Percentiles rank a stretch among this genome's conserved stretches.
Conservation (phyloP, 2,113 vertebrate genomes). For the Xenopus tropicalis region UCB_Xtro_10.0 CM004444.2:1254001-1254500, state of each 20-base stretch:
- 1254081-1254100: conserved; percentile 73
- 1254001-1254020: conserved; percentile 58
- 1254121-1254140: no score
- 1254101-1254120: not conserved
- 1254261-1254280: rapidly evolving
- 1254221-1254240: not conserved
- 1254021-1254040: conserved; percentile 61
- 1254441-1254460: conserved; percentile 79
- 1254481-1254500: conserved; percentile 78
- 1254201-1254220: rapidly evolving
- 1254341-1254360: not conserved
- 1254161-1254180: not conserved
- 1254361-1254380: not conserved
- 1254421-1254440: conserved; percentile 78
- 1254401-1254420: conserved; percentile 58
- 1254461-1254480: conserved; percentile 71
- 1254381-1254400: not conserved
- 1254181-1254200: not conserved
- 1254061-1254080: conserved; percentile 80
- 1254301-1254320: not conserved
- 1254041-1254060: conserved; percentile 70
- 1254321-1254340: conserved; percentile 1
- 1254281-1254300: not conserved
- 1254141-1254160: not conserved
- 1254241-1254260: not conserved